Base-by-base conservation (phyloP, 2,888 invertebrate genomes). In the Leptopilina myrica region DNA sequence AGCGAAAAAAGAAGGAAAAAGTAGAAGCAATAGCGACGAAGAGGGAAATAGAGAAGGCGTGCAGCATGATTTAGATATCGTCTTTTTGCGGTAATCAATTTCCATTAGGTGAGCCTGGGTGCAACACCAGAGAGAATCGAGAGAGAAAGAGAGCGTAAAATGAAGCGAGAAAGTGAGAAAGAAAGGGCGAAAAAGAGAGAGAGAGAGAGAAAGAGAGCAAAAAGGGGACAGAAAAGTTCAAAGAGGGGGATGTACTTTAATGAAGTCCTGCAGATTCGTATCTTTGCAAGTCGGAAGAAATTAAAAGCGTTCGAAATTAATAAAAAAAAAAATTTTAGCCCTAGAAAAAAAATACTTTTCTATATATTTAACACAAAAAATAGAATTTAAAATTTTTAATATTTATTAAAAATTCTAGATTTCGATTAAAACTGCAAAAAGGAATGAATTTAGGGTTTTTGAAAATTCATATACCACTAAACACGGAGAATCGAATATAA, bases 61-160 rank as follows among this genome's bases (percentile, higher is more conserved):
- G 83, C 83, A 83, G 85, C 87, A 88, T 89, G 87, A 90, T 90
- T 90, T 88, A 90, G 88, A 89, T 89, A 89, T 89, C 87, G 88
- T 85, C 85, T 88, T 86, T 86, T 88, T 84, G 84, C 73, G 86
- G 88, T 88, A 90, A 90, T 90, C 89, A 89, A 90, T 90, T 90
- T 88, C 86, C 90, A 90, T 90, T 90, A 90, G 86, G 85, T 81
- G 81, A 84, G 85, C 84, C 85, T 84, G 81, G 81, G 83, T 78
- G 78, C 82, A 76, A 84, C 69, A 78, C 78, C 79, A 78, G 62
- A 79, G 77, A 69, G 80, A 78, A 77, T 69, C 69, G 33, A 80
- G 15, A 59, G 79, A 80, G 76, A 79, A 75, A 59, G 77, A n/a
- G 46, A 67, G 26, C 59, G 15, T 20, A 20, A 46, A 33, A 6